phyloP scores from a whole-genome alignment of 2,888 invertebrate genomes.

The Hylaea fasciaria region DNA sequence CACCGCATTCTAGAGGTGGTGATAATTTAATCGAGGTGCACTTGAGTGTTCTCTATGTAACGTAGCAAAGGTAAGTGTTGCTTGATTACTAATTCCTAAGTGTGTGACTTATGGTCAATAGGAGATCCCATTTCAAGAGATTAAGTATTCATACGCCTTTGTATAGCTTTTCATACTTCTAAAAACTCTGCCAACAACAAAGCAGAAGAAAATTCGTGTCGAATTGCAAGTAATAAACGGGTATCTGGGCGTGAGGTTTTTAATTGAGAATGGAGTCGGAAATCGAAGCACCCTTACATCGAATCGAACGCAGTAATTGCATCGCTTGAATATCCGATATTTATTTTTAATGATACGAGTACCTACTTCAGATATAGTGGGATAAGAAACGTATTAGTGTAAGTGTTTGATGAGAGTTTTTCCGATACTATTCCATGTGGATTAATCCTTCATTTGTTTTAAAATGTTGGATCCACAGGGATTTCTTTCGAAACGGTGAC shows the following conservation, averaged over 20 bases:
- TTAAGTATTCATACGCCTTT: too few species aligned
- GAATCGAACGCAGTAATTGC: constrained; percentile 35
- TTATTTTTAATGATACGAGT: constrained; percentile 23
- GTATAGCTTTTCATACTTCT: too few species aligned
- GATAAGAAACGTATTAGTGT: constrained; percentile 19
- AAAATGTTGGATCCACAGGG: too few species aligned
- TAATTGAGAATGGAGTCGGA: constrained; percentile 30
- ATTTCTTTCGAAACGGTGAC: too few species aligned
- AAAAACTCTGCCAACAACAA: not conserved
- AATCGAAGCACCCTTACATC: constrained; percentile 32
- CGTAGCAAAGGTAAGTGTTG: too few species aligned
- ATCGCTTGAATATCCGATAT: constrained; percentile 26
- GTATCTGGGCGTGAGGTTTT: constrained; percentile 14
- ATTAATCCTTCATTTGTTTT: too few species aligned
- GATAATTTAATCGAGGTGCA: constrained; percentile 6
- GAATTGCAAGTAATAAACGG: too few species aligned
- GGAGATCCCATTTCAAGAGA: too few species aligned
- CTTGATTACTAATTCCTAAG: too few species aligned
- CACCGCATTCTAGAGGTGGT: constrained; percentile 2
- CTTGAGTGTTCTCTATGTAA: not conserved
- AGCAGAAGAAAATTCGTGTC: not conserved
- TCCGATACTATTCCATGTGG: too few species aligned
- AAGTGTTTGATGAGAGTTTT: not conserved
- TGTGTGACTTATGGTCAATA: too few species aligned
- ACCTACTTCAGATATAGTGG: constrained; percentile 24